Base-by-base conservation (phyloP, 2,888 invertebrate genomes). In the Alsophila aescularia region DNA sequence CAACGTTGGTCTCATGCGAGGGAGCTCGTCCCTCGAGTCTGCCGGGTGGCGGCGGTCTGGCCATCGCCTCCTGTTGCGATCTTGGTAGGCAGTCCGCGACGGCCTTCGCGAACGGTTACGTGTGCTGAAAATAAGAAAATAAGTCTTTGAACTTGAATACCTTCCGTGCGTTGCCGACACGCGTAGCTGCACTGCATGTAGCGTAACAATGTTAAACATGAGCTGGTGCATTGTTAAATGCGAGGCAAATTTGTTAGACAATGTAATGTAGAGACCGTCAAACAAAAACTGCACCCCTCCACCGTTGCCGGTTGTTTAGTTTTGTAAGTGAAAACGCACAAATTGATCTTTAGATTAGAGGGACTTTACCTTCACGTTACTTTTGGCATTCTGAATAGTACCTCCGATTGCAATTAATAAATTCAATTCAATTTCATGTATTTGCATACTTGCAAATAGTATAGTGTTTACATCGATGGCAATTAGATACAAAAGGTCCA, bases 41-140 rank as follows among this genome's bases (percentile, higher is more conserved):
- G 70, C 27, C 42, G 70, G 67, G 29, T 70, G 64, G 36, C 79
- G 75, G 14, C 73, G 74, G 0, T 75, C 72, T 0, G 85, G 87
- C 77, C 79, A 81, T 39, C 85, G 75, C 53, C 83, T 74, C 32
- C 81, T 76, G 60, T 76, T 84, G 32, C 85, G 79, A 32, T 90
- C 90, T 43, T 83, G 81, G 65, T 87, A 80, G 37, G 77, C 70
- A 35, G 76, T 72, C 1, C 86, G 79, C 2, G 83, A 76, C 8
- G 88, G 89, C 62, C 86, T 73, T 45, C 84, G 77, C 16, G 75
- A 67, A 31, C 82, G 77, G 41, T 70, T 76, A 39, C 81, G 81
- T 53, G 83, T 67, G 61, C 87, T 89, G 79, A 31, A 74, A 78
- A 43, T 31, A 47, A 62, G 45, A 57, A 43, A 62, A 71, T 62